Base-by-base conservation (phyloP, 30 jellyfish, hydroid and myxozoan species). In the Aurelia sp. region DNA sequence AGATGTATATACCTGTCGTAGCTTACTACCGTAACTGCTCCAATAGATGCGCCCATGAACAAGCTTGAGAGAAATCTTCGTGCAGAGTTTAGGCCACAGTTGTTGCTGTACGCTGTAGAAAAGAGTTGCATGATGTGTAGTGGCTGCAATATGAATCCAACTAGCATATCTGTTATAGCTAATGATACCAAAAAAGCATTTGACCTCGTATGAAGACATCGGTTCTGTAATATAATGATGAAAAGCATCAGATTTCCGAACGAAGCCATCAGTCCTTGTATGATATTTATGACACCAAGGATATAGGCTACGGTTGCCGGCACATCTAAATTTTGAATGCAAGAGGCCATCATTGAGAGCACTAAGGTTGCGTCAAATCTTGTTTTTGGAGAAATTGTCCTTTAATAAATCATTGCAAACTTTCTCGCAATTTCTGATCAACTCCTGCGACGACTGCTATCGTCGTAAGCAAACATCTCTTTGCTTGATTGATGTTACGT, bases 1-100 rank as follows among this genome's bases (percentile, higher is more conserved):
- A 92, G 80, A 30, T 80, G 90, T 19, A 76, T 58, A 81, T 82
- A 92, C 10, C 98, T 78, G 82, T 92, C 98, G 72, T 68, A 88
- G 57, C 96, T 73, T 5, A 92, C 77, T 17, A 92, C 72, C 4
- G 94, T 91, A 16, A 92, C 59, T 8, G 97, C 68, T 2, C 91
- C 69, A 33, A 87, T 76, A 3, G 98, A 89, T 3, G 97, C 91
- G 18, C 98, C 96, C 85, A 81, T 81, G 33, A 92, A 63, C 12
- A 92, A 60, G n/a, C 89, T 70, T 0, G 92, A n/a, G 38, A 92
- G 65, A 72, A 53, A 92, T 18, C 92, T 19, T 9, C 98, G 71
- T 4, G 88, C 80, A n/a, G 50, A 53, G 55, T 85, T 96, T 10
- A 84, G 47, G 40, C 81, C 31, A 33, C 97, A 92, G 68, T 72